Evolutionary conservation across 1,140 invertebrate genomes (phyloP), one percentile per base, ranked within the genome.

Genomic region (Anoplophora glabripennis): DNA sequence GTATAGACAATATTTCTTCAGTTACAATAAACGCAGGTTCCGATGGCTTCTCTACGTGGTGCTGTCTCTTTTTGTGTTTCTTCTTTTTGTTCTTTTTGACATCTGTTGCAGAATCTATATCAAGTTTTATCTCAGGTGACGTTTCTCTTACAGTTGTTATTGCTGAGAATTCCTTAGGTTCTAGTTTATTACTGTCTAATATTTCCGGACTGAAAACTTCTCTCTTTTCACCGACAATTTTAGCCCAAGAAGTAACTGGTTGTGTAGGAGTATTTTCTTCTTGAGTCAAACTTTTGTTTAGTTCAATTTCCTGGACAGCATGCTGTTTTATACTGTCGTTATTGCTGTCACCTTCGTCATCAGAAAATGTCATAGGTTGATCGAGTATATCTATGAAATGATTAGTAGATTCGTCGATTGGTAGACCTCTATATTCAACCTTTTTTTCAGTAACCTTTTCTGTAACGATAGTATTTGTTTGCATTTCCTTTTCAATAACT

Each of bases 311-410:
- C 12, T 18, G 14, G 44, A 4, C 11, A 46, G 21, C 17, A 17
- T 21, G 7, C 17, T 46, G 14, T 14, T 46, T 18, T 17, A 11
- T 15, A 14, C 4, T 12, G 9, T 7, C 21, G 1, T 17, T 14
- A 15, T 12, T 17, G 18, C 42, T 45, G n/a, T 45, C 44, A 46
- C 11, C 12, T 53, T 69, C 62, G 18, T 66, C 64, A 49, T 73
- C 72, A 35, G 67, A 71, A 33, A 72, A 63, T 14, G 57, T 57
- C 56, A 83, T 78, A 42, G 79, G 76, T 64, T 81, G 77, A 60
- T 83, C 80, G 42, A 83, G 59, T 46, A 80, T 75, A 70, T 76
- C 72, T 71, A 83, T 77, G 76, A 79, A 83, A 10, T 75, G 64
- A 57, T 76, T 77, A 21, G 75, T 74, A 7, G 78, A 74, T 55